These are phyloP conservation scores for Anagrus nilaparvatae DNA, from an alignment of 1,140 invertebrate species.

Conservation along the genomic window DNA sequence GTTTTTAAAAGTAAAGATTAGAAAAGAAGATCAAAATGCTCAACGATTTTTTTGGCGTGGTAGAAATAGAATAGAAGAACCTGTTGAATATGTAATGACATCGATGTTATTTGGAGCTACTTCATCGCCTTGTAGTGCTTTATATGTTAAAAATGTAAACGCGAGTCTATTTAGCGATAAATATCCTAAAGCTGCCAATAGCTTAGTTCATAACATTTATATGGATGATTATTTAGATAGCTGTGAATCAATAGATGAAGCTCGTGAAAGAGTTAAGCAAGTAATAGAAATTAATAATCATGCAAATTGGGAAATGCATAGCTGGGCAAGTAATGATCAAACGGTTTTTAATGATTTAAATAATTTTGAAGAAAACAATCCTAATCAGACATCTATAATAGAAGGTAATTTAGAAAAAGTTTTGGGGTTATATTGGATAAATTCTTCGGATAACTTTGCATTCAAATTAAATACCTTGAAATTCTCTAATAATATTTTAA, in stretches of 20 bases:
- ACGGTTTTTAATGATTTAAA: background rate
- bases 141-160: conserved; percentile 29
- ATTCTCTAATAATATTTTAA: background rate
- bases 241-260: conserved; percentile 17
- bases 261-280: conserved; percentile 17
- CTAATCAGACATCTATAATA: background rate
- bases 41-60: conserved; percentile 28
- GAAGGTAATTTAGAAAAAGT: background rate
- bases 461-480: conserved; percentile 1
- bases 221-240: conserved; percentile 33
- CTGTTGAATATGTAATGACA: conserved; percentile 23
- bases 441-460: background rate
- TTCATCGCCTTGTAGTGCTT: conserved; percentile 25
- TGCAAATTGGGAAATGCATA: conserved; percentile 5
- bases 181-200: conserved; percentile 19
- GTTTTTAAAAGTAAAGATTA: conserved; percentile 28
- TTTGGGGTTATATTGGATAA: conserved; percentile 7
- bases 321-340: conserved; percentile 2
- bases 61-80: conserved; percentile 6
- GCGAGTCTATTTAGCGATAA: conserved; percentile 16
- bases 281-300: conserved; percentile 21
- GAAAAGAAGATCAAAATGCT: conserved; percentile 20
- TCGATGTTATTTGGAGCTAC: conserved; percentile 29
- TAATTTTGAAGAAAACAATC: background rate
- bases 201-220: conserved; percentile 24